These are phyloP conservation scores for Tethya wilhelma DNA, from an alignment of 37 sponge, comb jelly and placozoan species.

Conservation along the genomic window DNA sequence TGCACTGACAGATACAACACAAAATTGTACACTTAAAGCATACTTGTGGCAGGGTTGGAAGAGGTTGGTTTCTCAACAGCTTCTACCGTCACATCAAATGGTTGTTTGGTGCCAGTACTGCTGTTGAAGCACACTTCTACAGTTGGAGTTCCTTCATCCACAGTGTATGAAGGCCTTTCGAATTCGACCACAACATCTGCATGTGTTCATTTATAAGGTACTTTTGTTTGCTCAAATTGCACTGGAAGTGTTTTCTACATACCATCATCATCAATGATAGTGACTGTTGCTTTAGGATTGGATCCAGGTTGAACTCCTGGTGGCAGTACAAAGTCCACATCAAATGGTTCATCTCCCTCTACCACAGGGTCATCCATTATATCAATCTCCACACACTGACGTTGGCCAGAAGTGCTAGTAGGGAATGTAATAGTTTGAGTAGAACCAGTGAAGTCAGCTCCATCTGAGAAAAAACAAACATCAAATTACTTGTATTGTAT, in stretches of 20 bases:
- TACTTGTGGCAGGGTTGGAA: not conserved
- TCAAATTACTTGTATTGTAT: too few relatives aligned
- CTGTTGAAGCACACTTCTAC: not conserved
- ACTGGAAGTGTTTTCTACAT: not conserved
- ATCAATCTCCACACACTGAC: not conserved
- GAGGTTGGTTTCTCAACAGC: not conserved
- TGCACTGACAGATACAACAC: too few relatives aligned
- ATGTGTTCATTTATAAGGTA: not conserved
- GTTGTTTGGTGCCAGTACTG: not conserved
- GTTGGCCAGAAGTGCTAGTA: not conserved
- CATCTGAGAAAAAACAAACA: not conserved
- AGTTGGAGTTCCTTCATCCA: not conserved
- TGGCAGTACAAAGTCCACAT: too few relatives aligned
- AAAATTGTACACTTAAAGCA: too few relatives aligned
- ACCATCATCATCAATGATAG: constrained; percentile 6
- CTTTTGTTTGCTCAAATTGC: not conserved
- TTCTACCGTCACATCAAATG: not conserved
- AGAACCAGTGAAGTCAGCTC: constrained; percentile 9
- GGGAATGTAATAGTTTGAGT: not conserved
- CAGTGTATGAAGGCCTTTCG: not conserved
- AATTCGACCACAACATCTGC: not conserved
- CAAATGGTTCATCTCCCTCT: constrained; percentile 13
- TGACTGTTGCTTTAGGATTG: not conserved
- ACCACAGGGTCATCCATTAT: constrained; percentile 1
- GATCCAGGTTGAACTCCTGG: not conserved